Base-by-base conservation (phyloP, 2,797 vertebrate genomes). In the Avahi laniger region DNA sequence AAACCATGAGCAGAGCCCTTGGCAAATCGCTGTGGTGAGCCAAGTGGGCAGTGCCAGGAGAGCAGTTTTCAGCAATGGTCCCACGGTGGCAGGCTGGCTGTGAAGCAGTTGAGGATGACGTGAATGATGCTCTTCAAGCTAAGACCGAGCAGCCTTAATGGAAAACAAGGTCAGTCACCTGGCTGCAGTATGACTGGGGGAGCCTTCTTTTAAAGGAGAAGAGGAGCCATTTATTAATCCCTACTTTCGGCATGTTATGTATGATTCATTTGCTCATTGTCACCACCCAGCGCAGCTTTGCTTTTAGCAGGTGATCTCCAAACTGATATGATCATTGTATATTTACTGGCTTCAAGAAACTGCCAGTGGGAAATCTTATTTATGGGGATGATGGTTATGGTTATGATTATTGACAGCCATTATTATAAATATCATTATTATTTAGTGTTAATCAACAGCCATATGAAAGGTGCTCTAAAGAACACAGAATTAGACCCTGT, bases 121-220 rank as follows among this genome's bases (percentile, higher is more conserved):
- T 26, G 73, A 63, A 17, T 26, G 72, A 92, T 76, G 52, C 35
- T 73, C 90, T 38, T 30, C 46, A 78, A 80, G 84, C 69, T 30
- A 50, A 95, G 93, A 86, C 69, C 13, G 43, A 89, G 83, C 79
- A 72, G 70, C 48, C 84, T 80, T 72, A 38, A 43, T 83, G 89
- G 82, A 82, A 86, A 79, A 79, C 87, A 50, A 91, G 97, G 78
- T 82, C 92, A 63, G 80, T 30, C 63, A 79, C 93, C 91, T 93
- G 82, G 35, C 38, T 54, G 72, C 57, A 9, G 50, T 86, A 50
- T 0, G 33, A 38, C 54, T 63, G 2, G 10, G 41, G 61, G 41
- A 54, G 10, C 18, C 50, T 73, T 43, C 35, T 46, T n/a, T 72
- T 24, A 18, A 69, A 78, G 52, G n/a, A 65, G 41, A 67, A 61